Percentiles rank a stretch among this genome's conserved stretches.
These are phyloP conservation scores for Embiotoca jacksoni DNA, from an alignment of 2,113 vertebrate species.

Conservation along the genomic window DNA sequence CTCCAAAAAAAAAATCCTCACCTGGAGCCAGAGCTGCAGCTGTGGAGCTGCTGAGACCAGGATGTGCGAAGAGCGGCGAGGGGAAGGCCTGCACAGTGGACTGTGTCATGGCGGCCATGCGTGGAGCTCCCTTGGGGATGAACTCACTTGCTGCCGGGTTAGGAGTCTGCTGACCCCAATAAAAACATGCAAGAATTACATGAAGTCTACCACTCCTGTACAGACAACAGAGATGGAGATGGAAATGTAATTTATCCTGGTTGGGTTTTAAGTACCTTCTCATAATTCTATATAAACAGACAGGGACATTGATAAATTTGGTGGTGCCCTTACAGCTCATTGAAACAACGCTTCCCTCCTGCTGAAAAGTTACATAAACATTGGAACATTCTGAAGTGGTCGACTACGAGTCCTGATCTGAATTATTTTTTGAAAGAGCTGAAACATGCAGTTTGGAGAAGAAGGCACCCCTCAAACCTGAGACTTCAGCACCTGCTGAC, in stretches of 20 bases:
- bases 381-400: too few relatives aligned
- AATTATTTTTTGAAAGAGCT: too few relatives aligned
- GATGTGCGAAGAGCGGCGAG: conserved; percentile 94
- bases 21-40: conserved; percentile 94
- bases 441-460: too few relatives aligned
- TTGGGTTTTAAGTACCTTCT: neutral
- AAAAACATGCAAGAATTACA: neutral
- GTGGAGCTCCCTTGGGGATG: conserved; percentile 97
- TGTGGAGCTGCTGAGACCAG: conserved; percentile 90
- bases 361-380: too few relatives aligned
- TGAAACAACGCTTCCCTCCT: too few relatives aligned
- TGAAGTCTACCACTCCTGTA: neutral
- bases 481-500: too few relatives aligned
- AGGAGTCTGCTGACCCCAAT: conserved; percentile 86
- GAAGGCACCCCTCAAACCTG: too few relatives aligned
- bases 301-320: too few relatives aligned
- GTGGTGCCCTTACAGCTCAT: too few relatives aligned
- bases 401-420: too few relatives aligned
- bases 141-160: conserved; percentile 98
- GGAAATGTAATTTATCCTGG: neutral
- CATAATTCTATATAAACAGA: neutral
- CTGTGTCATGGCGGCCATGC: conserved; percentile 93
- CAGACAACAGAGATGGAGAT: neutral
- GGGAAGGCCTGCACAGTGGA: conserved; percentile 94
- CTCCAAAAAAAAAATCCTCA: conserved; percentile 75